phyloP scores from a whole-genome alignment of 2,797 vertebrate species.

The Distichodus sexfasciatus region DNA sequence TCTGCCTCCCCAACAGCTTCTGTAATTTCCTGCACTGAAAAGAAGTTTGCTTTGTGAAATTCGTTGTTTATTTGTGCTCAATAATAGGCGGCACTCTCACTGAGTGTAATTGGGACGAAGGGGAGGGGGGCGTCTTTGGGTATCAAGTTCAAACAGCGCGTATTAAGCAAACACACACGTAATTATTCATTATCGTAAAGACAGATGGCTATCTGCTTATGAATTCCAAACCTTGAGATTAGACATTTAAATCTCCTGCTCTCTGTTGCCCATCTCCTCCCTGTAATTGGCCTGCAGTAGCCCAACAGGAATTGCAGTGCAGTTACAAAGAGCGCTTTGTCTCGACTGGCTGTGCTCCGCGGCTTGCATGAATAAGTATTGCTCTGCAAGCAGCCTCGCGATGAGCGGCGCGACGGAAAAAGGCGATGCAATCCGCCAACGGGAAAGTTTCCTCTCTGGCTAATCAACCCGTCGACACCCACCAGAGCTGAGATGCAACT shows the following conservation, averaged over 20 bases:
- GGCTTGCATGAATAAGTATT: constrained; percentile 53
- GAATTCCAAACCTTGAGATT: constrained; percentile 37
- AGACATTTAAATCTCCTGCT: constrained; percentile 37
- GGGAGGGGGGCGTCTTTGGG: constrained; percentile 21
- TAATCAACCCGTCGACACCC: constrained; percentile 32
- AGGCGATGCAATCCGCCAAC: constrained; percentile 37
- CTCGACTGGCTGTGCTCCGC: constrained; percentile 42
- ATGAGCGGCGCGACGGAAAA: constrained; percentile 44
- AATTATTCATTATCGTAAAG: constrained; percentile 37
- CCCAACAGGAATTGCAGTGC: constrained; percentile 46
- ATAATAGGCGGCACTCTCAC: constrained; percentile 33
- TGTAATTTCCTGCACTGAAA: constrained; percentile 47
- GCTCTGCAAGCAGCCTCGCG: constrained; percentile 41
- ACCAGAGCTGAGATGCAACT: constrained; percentile 8
- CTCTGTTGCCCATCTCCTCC: constrained; percentile 29
- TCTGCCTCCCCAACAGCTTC: constrained; percentile 13
- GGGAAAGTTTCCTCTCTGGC: constrained; percentile 25
- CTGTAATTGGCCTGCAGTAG: constrained; percentile 43
- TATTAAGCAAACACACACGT: constrained; percentile 35
- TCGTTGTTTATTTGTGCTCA: constrained; percentile 49
- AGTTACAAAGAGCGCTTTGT: constrained; percentile 56
- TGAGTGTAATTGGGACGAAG: constrained; percentile 21
- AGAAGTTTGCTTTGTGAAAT: constrained; percentile 45
- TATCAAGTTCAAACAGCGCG: constrained; percentile 32
- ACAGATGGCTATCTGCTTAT: constrained; percentile 34